Evolutionary conservation across 2,888 invertebrate genomes (phyloP).

Genomic region (Platycheirus rosarum): DNA sequence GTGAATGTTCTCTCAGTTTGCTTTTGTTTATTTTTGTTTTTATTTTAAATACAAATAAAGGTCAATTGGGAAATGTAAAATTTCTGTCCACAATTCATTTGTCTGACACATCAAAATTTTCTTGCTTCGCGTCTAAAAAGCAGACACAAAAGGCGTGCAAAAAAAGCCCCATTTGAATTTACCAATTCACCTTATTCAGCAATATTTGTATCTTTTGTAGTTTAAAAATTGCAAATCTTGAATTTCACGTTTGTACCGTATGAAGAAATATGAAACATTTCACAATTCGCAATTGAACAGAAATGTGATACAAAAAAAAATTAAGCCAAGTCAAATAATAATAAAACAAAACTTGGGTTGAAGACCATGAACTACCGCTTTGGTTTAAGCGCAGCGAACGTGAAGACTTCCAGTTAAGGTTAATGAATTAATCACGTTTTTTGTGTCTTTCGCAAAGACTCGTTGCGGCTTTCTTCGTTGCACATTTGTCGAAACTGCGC

Average conservation of each 20-base stretch:
- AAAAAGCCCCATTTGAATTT: neutral
- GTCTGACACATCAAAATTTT: neutral
- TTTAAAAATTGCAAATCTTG: slow-evolving; percentile 32
- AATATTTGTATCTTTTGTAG: neutral
- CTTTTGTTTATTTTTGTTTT: neutral
- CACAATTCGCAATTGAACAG: slow-evolving; percentile 27
- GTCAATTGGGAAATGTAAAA: neutral
- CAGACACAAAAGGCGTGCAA: neutral
- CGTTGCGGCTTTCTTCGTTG: neutral
- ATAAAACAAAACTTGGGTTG: neutral
- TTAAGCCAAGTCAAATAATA: slow-evolving; percentile 30
- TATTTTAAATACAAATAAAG: neutral
- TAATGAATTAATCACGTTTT: slow-evolving; percentile 24
- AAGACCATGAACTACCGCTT: slow-evolving; percentile 8
- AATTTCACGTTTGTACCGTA: slow-evolving; percentile 48
- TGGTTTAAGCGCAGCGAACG: neutral
- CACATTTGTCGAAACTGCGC: neutral
- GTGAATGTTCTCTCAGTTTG: neutral
- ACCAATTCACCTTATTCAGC: slow-evolving; percentile 4
- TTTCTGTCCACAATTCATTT: neutral
- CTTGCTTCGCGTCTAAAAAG: neutral
- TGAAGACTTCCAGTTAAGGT: neutral
- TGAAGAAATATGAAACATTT: slow-evolving; percentile 64
- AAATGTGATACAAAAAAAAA: slow-evolving; percentile 36
- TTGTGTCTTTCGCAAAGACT: neutral